A percentile compares a stretch with the other conserved stretches of the same genome.
These are phyloP conservation scores for Agelastica alni DNA, from an alignment of 2,888 invertebrate genomes.

Conservation along the genomic window DNA sequence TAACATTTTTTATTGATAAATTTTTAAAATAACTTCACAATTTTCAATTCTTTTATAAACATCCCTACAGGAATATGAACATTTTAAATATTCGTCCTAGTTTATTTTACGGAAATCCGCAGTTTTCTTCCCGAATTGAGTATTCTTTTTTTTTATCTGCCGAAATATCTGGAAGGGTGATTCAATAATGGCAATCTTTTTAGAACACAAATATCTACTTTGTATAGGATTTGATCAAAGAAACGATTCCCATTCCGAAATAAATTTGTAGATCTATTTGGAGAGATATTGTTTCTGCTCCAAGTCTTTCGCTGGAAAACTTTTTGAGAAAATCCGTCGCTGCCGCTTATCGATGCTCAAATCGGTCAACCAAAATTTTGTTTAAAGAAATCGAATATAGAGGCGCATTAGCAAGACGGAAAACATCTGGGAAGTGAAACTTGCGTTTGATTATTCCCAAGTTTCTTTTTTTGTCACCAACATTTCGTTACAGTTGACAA, in stretches of 20 bases:
- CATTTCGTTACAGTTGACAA: too few species aligned
- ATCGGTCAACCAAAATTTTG: constrained; percentile 8
- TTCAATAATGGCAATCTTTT: constrained; percentile 49
- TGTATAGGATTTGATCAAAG: constrained; percentile 47
- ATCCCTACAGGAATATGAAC: background rate
- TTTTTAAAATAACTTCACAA: background rate
- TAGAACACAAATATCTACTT: constrained; percentile 51
- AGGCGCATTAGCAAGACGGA: background rate
- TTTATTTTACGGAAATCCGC: constrained; percentile 1
- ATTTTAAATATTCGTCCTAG: constrained; percentile 4
- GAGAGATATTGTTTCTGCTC: constrained; percentile 49
- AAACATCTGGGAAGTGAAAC: too few species aligned
- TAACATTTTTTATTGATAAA: too few species aligned
- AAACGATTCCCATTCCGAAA: constrained; percentile 45
- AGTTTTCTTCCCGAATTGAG: constrained; percentile 43
- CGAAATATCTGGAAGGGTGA: constrained; percentile 39
- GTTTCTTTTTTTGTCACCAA: too few species aligned
- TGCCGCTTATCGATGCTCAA: constrained; percentile 3
- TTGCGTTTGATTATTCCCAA: too few species aligned
- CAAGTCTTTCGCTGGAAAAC: constrained; percentile 29
- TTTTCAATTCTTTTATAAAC: background rate
- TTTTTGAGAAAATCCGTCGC: background rate
- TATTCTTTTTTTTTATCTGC: constrained; percentile 50
- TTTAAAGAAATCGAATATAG: constrained; percentile 9
- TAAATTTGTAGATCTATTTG: constrained; percentile 50